Conservation (phyloP, 2,888 invertebrate genomes). For the Neria commutata region DNA sequence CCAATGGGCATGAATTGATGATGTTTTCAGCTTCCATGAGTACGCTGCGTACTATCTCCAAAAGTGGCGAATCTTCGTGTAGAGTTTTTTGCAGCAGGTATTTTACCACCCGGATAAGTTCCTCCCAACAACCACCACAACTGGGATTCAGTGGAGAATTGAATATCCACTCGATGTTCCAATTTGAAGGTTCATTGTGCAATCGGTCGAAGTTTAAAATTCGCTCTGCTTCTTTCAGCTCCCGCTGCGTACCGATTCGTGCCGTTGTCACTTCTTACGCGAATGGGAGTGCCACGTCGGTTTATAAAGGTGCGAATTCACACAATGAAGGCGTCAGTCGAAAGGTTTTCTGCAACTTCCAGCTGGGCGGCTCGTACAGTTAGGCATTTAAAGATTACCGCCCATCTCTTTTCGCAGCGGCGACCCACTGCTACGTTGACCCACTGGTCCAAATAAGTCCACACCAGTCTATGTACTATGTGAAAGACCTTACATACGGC, state of each 20-base stretch:
- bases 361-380: conserved; percentile 18
- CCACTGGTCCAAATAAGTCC: conserved; percentile 27
- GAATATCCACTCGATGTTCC: conserved; percentile 15
- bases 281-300: too few species aligned
- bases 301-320: too few species aligned
- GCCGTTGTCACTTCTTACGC: too few species aligned
- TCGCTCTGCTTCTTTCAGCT: not conserved
- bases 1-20: conserved; percentile 12
- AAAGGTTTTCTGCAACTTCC: too few species aligned
- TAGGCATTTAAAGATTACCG: conserved; percentile 24
- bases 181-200: not conserved
- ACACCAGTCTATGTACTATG: too few species aligned
- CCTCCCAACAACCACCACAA: too few species aligned
- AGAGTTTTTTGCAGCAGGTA: too few species aligned
- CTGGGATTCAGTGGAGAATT: conserved; percentile 25
- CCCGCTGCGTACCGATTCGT: too few species aligned
- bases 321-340: too few species aligned
- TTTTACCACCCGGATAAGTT: conserved; percentile 5
- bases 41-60: conserved; percentile 15
- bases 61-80: not conserved
- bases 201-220: conserved; percentile 5
- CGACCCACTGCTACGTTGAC: conserved; percentile 22
- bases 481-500: conserved; percentile 25
- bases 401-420: conserved; percentile 22
- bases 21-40: conserved; percentile 20